Evolutionary conservation across 2,888 invertebrate genomes (phyloP).

Genomic region (Toxonevra muliebris): DNA sequence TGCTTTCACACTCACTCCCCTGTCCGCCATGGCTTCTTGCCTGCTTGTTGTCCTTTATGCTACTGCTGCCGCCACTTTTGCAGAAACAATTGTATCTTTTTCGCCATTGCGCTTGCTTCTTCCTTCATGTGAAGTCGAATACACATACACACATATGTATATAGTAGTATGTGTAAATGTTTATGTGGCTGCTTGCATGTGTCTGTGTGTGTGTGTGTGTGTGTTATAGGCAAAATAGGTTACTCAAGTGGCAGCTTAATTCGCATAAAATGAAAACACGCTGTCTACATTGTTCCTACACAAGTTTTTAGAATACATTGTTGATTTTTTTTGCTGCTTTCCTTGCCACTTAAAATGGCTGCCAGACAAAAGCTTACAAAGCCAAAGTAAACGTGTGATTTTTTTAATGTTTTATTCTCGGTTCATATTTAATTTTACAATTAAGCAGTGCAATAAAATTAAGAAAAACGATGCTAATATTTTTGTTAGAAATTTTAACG

Average conservation of each 20-base stretch:
- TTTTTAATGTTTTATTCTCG: too few species aligned
- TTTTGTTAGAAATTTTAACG: too few species aligned
- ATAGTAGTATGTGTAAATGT: too few species aligned
- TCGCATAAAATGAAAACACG: constrained; percentile 64
- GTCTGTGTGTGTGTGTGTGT: neutral
- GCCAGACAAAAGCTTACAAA: too few species aligned
- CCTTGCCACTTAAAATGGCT: too few species aligned
- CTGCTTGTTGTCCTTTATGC: constrained; percentile 2
- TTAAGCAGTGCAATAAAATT: too few species aligned
- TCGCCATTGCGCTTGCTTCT: constrained; percentile 25
- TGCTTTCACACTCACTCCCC: neutral
- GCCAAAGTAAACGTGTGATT: too few species aligned
- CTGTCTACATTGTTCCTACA: constrained; percentile 64
- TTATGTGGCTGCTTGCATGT: neutral
- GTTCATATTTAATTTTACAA: too few species aligned
- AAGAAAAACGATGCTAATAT: too few species aligned
- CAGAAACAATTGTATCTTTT: constrained; percentile 55
- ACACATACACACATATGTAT: neutral
- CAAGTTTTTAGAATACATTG: neutral
- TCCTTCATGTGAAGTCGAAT: neutral
- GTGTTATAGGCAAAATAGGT: constrained; percentile 51
- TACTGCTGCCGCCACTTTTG: neutral
- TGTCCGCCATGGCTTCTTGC: constrained; percentile 15
- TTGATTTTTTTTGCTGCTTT: too few species aligned
- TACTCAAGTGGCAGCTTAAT: constrained; percentile 63